Conservation (phyloP, 2,888 invertebrate genomes). For the Nephrotoma appendiculata region DNA sequence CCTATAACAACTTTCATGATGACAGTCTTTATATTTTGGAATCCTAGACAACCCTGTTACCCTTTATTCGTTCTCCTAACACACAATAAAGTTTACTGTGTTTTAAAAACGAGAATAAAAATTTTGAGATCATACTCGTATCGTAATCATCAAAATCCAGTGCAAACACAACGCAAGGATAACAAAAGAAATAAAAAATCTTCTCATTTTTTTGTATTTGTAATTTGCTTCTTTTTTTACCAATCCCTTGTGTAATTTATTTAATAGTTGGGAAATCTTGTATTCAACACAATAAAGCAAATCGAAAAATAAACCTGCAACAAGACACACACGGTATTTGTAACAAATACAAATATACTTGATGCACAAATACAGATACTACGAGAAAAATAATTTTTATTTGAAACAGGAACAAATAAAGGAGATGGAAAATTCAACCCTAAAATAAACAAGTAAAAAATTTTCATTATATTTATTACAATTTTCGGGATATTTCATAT, state of each 20-base stretch:
- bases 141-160: not conserved
- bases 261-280: not conserved
- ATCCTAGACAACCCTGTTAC: not conserved
- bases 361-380: not conserved
- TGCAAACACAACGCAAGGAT: not conserved
- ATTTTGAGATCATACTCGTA: not conserved
- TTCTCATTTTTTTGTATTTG: not conserved
- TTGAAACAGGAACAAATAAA: not conserved
- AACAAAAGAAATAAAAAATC: not conserved
- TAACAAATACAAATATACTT: not conserved
- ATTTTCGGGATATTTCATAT: not conserved
- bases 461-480: not conserved
- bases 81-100: too few relatives aligned
- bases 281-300: not conserved
- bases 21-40: not conserved
- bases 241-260: not conserved
- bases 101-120: not conserved
- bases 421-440: not conserved
- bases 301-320: not conserved
- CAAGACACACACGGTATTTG: not conserved
- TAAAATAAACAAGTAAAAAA: not conserved
- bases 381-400: not conserved
- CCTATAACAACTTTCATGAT: not conserved
- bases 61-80: not conserved
- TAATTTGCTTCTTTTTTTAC: not conserved